These are phyloP conservation scores for Cataglyphis altisquamis DNA, from an alignment of 2,888 invertebrate species.

Conservation along the genomic window DNA sequence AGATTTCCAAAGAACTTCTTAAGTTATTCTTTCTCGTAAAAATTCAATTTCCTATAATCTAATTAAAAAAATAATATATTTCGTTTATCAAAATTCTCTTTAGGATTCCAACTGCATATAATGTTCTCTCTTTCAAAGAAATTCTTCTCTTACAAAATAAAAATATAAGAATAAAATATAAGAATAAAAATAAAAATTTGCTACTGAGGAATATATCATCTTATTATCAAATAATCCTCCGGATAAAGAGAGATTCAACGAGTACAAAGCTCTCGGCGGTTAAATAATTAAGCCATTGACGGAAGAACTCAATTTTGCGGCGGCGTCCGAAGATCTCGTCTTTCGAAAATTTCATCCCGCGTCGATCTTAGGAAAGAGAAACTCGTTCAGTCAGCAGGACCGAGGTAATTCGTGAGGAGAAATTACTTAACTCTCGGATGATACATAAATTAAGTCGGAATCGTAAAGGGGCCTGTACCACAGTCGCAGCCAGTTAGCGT, in stretches of 20 bases:
- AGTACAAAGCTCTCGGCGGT: neutral
- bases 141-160: neutral
- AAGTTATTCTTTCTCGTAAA: neutral
- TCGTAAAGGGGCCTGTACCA: constrained; percentile 85
- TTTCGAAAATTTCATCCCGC: neutral
- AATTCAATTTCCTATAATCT: neutral
- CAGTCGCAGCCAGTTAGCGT: constrained; percentile 86
- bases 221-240: neutral
- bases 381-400: constrained; percentile 76
- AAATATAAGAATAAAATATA: neutral
- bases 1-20: neutral
- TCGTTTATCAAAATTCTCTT: neutral
- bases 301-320: constrained; percentile 8
- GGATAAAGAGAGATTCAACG: neutral
- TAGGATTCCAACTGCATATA: neutral
- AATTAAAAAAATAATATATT: neutral
- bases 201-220: neutral
- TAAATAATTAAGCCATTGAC: constrained; percentile 29
- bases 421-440: constrained; percentile 87
- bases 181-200: neutral
- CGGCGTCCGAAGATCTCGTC: neutral
- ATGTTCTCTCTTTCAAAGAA: neutral
- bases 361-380: constrained; percentile 67
- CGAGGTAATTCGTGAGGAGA: constrained; percentile 84
- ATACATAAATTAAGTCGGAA: constrained; percentile 86